Base-by-base conservation (phyloP, 2,888 invertebrate species). In the Masnerella sp. region DNA sequence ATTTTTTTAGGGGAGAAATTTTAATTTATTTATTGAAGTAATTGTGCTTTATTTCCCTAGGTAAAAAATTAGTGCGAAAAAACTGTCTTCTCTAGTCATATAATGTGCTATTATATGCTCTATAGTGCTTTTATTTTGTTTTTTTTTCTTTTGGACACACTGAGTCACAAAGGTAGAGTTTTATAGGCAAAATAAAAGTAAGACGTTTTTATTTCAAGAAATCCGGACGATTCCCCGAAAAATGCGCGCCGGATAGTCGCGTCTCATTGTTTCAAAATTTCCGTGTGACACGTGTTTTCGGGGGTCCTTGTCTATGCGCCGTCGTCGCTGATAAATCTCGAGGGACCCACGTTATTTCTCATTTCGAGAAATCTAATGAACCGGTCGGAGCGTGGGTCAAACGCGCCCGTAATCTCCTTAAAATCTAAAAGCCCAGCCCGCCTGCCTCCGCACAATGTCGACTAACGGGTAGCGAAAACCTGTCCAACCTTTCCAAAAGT, bases 401-500 rank as follows among this genome's bases (percentile, higher is more conserved):
- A 78, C 76, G 77, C 75, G 76, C 69, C 72, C 58, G 65, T 80
- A 77, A 81, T 81, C 81, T 78, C 68, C 76, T 80, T 76, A 76
- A 80, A 80, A 82, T 82, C 82, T 81, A 77, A 74, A 78, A 79
- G 78, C 74, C 76, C 70, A 77, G 77, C 74, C 75, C 76, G 71
- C 74, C 70, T 73, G 75, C 74, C 72, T 75, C 62, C 67, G 62
- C 75, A 75, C 77, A 73, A 76, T 71, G 75, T 74, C 74, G 76
- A 70, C 71, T 77, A 78, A 75, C 77, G 80, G 78, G 76, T 76
- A 80, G 80, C 79, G 71, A 76, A 78, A 79, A 77, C 76, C 78
- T 74, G 77, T 78, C 79, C 78, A 76, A 80, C 79, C 79, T 81
- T 81, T 82, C 78, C 81, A 72, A 79, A 81, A 82, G 75, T 77